Conservation (phyloP, 2,888 invertebrate species). For the Fragum sueziense region DNA sequence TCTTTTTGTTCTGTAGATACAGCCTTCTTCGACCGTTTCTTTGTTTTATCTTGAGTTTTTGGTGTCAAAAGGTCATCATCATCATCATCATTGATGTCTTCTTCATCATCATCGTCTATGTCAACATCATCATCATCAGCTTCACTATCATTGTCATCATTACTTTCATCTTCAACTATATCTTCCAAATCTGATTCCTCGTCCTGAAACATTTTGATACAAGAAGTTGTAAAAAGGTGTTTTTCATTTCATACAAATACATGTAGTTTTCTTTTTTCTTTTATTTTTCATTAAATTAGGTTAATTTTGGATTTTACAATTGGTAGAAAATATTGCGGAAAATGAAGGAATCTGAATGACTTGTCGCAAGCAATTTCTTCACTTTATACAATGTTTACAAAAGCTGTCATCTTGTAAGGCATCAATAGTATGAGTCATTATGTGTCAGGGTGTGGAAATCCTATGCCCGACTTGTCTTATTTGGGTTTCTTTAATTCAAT, state of each 20-base stretch:
- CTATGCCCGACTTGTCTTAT: no score
- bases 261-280: neutral
- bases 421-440: neutral
- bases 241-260: neutral
- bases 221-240: no score
- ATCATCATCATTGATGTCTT: conserved; percentile 24
- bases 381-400: neutral
- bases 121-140: conserved; percentile 26
- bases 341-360: neutral
- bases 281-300: no score
- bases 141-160: conserved; percentile 43
- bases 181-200: conserved; percentile 25
- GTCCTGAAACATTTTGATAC: no score
- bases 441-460: neutral
- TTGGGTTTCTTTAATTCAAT: no score
- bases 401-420: no score
- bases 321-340: neutral
- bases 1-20: neutral
- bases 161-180: conserved; percentile 34
- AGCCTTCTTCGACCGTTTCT: neutral
- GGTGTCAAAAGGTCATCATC: conserved; percentile 3
- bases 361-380: neutral
- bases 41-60: neutral
- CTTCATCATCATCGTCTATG: conserved; percentile 1
- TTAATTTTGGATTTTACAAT: neutral